phyloP scores from a whole-genome alignment of 2,113 vertebrate species.

The Glaucomys volans region DNA sequence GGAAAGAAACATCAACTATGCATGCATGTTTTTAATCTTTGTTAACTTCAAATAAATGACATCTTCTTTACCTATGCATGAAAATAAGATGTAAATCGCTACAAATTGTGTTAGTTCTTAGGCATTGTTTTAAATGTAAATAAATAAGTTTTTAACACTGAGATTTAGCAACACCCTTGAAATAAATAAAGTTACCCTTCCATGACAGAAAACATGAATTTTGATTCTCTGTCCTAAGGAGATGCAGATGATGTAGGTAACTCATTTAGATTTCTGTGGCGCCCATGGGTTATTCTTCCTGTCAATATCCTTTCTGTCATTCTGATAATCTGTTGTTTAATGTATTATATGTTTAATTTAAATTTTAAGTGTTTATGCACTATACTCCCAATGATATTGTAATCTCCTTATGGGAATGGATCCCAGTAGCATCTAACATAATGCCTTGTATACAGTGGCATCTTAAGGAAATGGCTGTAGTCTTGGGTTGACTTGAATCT shows the following conservation, averaged over 20 bases:
- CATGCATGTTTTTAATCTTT: not conserved
- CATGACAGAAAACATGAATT: not conserved
- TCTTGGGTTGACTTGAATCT: conserved; percentile 17
- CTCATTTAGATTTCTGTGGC: not conserved
- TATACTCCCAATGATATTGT: not conserved
- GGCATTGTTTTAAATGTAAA: conserved; percentile 45
- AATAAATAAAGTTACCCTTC: conserved; percentile 43
- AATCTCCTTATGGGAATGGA: not conserved
- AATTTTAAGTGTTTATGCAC: conserved; percentile 11
- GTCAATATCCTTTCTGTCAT: not conserved
- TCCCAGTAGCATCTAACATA: not conserved
- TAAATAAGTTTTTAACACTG: conserved; percentile 32
- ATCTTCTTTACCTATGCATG: not conserved
- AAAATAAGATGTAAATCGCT: not conserved
- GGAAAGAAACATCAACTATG: not conserved
- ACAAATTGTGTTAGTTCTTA: not conserved
- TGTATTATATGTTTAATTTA: not conserved
- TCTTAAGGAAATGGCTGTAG: not conserved
- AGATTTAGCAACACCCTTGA: not conserved
- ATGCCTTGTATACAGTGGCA: not conserved
- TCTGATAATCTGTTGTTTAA: conserved; percentile 25
- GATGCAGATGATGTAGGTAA: not conserved
- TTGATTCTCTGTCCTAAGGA: not conserved
- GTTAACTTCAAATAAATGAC: not conserved
- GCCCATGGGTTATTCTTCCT: not conserved